phyloP scores from a whole-genome alignment of 2,888 invertebrate genomes.

The Nomada ruficornis region DNA sequence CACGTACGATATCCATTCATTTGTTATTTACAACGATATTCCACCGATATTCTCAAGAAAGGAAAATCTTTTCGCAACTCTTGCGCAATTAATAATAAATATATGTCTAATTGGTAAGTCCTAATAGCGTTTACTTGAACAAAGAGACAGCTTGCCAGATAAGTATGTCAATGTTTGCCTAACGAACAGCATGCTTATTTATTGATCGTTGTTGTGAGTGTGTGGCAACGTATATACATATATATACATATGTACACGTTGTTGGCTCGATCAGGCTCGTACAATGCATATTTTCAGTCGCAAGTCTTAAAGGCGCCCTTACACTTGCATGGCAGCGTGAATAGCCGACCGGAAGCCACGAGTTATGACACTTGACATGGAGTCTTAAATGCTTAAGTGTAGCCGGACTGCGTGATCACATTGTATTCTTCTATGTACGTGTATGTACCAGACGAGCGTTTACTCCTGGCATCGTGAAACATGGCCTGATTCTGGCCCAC shows the following conservation, averaged over 20 bases:
- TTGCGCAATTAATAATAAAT: too few species aligned
- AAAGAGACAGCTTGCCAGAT: background rate
- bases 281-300: conserved; percentile 30
- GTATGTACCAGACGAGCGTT: conserved; percentile 25
- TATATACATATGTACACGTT: conserved; percentile 20
- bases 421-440: conserved; percentile 41
- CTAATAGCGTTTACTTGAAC: too few species aligned
- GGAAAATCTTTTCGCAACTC: too few species aligned
- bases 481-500: conserved; percentile 27
- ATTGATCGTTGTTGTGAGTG: conserved; percentile 25
- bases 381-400: conserved; percentile 80
- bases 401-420: conserved; percentile 68
- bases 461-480: conserved; percentile 17
- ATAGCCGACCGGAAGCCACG: conserved; percentile 80
- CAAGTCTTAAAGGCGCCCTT: conserved; percentile 69
- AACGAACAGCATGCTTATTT: conserved; percentile 5
- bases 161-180: background rate
- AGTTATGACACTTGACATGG: conserved; percentile 81
- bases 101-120: too few species aligned
- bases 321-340: conserved; percentile 65
- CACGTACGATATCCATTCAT: too few species aligned
- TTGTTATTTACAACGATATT: too few species aligned
- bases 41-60: too few species aligned
- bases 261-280: conserved; percentile 17
- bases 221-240: background rate